Percentiles rank a stretch among this genome's conserved stretches.
Evolutionary conservation across 2,113 vertebrate species (phyloP).

Genomic region (Eretmochelys imbricata): DNA sequence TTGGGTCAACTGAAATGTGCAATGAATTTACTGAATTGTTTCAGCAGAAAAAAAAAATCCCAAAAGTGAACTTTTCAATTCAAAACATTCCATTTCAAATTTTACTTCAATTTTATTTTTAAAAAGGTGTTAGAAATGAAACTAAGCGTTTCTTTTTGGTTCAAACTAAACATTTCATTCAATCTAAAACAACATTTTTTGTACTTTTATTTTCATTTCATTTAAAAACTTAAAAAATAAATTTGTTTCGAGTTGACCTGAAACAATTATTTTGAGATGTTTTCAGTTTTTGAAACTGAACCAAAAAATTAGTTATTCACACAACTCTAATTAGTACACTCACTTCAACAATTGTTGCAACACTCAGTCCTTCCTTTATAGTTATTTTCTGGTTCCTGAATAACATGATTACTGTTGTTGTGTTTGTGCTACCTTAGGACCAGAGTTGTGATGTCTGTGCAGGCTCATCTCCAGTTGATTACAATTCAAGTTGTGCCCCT

Average conservation of each 20-base stretch:
- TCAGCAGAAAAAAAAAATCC: background rate
- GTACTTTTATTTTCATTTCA: background rate
- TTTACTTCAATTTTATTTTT: background rate
- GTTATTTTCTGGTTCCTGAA: background rate
- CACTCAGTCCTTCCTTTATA: background rate
- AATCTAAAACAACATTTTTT: background rate
- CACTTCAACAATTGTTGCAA: fast-evolving
- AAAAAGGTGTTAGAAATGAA: background rate
- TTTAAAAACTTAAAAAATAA: background rate
- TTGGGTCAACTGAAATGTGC: too few relatives aligned
- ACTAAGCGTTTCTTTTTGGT: too few relatives aligned
- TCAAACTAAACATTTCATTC: background rate
- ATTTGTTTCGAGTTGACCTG: background rate
- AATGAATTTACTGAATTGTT: background rate
- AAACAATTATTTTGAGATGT: background rate
- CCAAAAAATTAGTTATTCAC: background rate
- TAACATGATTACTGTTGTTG: background rate
- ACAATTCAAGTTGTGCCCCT: background rate
- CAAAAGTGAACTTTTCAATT: background rate
- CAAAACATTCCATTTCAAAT: background rate
- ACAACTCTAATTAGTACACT: background rate
- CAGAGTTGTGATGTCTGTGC: background rate
- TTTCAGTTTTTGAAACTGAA: background rate
- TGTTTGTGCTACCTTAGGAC: background rate
- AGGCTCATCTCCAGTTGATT: background rate